Conservation (phyloP, 2,113 vertebrate species). For the Dunckerocampus dactyliophorus region DNA sequence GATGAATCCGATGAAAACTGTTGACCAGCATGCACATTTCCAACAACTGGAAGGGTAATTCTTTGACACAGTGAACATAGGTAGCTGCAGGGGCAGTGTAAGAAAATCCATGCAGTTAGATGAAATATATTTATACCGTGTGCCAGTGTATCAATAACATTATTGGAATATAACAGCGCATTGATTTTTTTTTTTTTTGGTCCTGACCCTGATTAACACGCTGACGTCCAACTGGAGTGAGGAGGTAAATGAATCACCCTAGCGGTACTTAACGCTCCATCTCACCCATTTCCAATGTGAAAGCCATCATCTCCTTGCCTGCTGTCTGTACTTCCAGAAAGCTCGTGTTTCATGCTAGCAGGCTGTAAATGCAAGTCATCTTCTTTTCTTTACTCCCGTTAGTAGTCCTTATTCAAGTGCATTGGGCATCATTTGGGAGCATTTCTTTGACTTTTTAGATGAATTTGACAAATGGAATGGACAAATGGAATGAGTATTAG, state of each 20-base stretch:
- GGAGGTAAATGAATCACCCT: conserved; percentile 32
- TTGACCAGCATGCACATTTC: too few species aligned
- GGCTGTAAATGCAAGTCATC: not conserved
- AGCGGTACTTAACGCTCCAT: conserved; percentile 30
- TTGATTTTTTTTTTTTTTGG: conserved; percentile 34
- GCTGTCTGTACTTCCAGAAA: not conserved
- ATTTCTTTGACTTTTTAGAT: not conserved
- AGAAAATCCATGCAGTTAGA: conserved; percentile 52
- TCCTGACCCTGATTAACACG: conserved; percentile 35
- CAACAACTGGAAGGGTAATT: too few species aligned
- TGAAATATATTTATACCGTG: conserved; percentile 51
- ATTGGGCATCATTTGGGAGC: not conserved
- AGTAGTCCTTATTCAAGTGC: not conserved
- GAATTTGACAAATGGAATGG: too few species aligned
- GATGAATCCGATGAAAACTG: too few species aligned
- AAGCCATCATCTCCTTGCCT: not conserved
- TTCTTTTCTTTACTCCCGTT: not conserved
- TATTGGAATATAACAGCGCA: conserved; percentile 37
- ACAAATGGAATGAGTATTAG: not conserved
- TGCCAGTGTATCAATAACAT: conserved; percentile 31
- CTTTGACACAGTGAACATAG: too few species aligned
- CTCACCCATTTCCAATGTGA: conserved; percentile 38
- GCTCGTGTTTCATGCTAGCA: not conserved
- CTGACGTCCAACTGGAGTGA: conserved; percentile 40
- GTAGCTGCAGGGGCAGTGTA: conserved; percentile 9